Evolutionary conservation across 53 echinoderm and acorn worm genomes (phyloP).

Genomic region (Arbacia lixula): DNA sequence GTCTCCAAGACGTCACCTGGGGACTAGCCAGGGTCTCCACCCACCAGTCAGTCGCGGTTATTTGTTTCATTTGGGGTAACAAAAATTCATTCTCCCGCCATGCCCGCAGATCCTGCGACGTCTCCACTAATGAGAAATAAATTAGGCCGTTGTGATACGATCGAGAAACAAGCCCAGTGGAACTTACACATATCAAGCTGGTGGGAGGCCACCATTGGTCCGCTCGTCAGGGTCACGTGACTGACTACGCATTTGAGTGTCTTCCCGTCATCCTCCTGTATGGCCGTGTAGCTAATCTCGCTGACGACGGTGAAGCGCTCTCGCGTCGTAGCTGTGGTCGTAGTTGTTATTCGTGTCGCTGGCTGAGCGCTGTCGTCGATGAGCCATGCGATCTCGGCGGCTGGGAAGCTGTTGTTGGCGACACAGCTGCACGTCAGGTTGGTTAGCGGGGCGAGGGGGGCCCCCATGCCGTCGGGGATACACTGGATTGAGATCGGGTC

Average conservation of each 20-base stretch:
- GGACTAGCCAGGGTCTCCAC: too few relatives aligned
- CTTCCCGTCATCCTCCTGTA: slow-evolving; percentile 5
- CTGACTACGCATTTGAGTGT: background rate
- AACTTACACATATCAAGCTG: too few relatives aligned
- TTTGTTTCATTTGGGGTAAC: too few relatives aligned
- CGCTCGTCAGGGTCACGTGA: background rate
- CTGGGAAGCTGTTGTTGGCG: slow-evolving; percentile 12
- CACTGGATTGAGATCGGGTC: background rate
- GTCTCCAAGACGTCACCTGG: too few relatives aligned
- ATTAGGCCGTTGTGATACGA: too few relatives aligned
- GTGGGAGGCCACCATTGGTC: too few relatives aligned
- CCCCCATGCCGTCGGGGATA: background rate
- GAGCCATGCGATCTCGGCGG: slow-evolving; percentile 14
- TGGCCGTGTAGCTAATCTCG: background rate
- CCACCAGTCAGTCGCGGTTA: too few relatives aligned
- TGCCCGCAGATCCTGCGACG: too few relatives aligned
- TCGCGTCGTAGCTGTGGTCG: background rate
- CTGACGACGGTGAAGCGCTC: background rate
- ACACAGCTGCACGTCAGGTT: background rate
- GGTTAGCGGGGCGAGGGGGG: background rate
- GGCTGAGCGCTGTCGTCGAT: background rate
- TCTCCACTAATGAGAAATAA: too few relatives aligned
- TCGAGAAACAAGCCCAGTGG: too few relatives aligned
- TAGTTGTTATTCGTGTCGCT: background rate
- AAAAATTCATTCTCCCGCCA: too few relatives aligned